Base-by-base conservation (phyloP, 2,113 vertebrate genomes). In the Brachyhypopomus gauderio region DNA sequence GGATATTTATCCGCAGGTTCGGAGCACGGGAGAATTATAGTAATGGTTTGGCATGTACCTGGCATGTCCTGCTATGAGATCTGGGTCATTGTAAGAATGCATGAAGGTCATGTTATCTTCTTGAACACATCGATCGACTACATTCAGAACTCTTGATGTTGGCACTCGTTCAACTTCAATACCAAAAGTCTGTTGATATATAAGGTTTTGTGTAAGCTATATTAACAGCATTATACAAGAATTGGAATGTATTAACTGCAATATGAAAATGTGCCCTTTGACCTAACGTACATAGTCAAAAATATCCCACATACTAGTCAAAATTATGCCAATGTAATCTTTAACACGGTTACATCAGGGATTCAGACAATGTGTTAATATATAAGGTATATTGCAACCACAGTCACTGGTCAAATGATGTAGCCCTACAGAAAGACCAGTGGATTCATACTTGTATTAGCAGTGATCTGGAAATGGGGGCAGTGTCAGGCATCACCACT, bases 401-500 rank as follows among this genome's bases (percentile, higher is more conserved):
- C 45, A 52, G 62, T 64, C 12, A 64, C n/a, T 25, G 62, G 11
- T 25, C 3, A 63, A 1, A 5, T 62, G 19, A 25, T 20, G 30
- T 36, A 67, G 45, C 19, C n/a, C 45, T 58, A 55, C 62, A 9
- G 1, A 14, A 22, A 30, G 19, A 23, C 7, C 27, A 52, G 12
- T 23, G 22, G 4, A 4, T 20, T 85, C 86, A 86, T 38, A 93
- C 93, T 87, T 94, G 86, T 84, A 94, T 93, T 6, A 94, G 86
- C 62, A 80, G 20, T 22, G 92, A 88, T 84, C 91, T 92, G 84
- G 92, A 92, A 14, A 85, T 52, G 0, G 93, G 93, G 22, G 93
- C 90, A 0, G 90, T 92, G 77, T 94, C 92, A 0, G 92, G 92
- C 93, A 94, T 95, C 78, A 94, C 91, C 80, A 95, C 93, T 79